Conservation (phyloP, 2,888 invertebrate species). For the Phaonia tiefii region DNA sequence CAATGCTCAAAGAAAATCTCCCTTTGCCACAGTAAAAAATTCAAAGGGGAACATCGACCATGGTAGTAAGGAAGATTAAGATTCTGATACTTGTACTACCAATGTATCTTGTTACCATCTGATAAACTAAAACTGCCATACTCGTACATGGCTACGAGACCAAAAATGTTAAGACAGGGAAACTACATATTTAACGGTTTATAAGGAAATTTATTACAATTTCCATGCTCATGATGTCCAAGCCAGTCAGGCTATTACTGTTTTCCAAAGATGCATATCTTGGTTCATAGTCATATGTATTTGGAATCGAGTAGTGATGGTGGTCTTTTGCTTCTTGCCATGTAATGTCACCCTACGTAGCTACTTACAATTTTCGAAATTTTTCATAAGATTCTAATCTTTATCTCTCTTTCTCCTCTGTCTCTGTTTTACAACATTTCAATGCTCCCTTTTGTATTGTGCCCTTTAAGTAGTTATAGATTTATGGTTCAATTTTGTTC, state of each 20-base stretch:
- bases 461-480: slow-evolving; percentile 8
- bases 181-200: slow-evolving; percentile 60
- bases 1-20: slow-evolving; percentile 43
- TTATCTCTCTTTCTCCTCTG: slow-evolving; percentile 40
- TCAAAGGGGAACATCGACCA: no score
- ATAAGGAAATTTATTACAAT: slow-evolving; percentile 57
- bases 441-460: neutral
- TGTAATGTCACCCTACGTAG: slow-evolving; percentile 14
- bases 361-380: slow-evolving; percentile 24
- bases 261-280: slow-evolving; percentile 27
- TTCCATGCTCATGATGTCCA: neutral
- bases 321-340: slow-evolving; percentile 8
- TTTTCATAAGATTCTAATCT: slow-evolving; percentile 56
- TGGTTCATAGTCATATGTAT: slow-evolving; percentile 31
- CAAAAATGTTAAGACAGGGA: neutral
- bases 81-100: slow-evolving; percentile 14
- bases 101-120: slow-evolving; percentile 63
- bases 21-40: slow-evolving; percentile 36
- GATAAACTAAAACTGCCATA: slow-evolving; percentile 62
- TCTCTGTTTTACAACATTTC: neutral
- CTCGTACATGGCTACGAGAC: neutral
- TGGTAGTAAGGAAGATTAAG: neutral
- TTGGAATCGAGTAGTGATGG: neutral
- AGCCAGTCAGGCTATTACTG: neutral
- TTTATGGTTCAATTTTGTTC: slow-evolving; percentile 48